Evolutionary conservation across 2,888 invertebrate species (phyloP), one percentile per base, ranked within the genome.

Genomic region (Pseudeuparius sepicola): DNA sequence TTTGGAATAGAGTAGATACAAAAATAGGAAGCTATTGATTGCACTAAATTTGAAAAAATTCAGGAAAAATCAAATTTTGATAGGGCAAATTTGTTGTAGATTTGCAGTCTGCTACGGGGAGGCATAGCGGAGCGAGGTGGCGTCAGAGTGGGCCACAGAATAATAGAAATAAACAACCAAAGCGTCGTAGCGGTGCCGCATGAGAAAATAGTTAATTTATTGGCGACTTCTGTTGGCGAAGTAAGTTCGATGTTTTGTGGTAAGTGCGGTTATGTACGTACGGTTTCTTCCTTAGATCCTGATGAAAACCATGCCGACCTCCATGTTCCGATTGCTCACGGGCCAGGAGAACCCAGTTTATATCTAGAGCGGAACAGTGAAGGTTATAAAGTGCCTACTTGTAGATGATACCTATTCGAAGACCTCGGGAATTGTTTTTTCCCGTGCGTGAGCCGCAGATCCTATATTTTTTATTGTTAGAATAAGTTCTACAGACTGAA

Each of bases 271-370:
- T 14, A 7, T n/a, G 16, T 16, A 4, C 14, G 20, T 10, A 3
- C 12, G 24, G 7, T 7, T 16, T 13, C 26, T 12, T 14, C n/a
- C 14, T 28, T 14, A 96, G 94, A 98, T 98, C 54, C 75, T 96
- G 54, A 98, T 98, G 97, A 98, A 98, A 70, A 98, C 98, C 41
- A 98, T 99, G 98, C 98, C 98, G 53, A 98, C 98, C 48, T 97
- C 97, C 47, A 98, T 98, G 93, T 98, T 96, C 73, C 80, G 97
- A 56, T 74, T 98, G 60, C 72, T 98, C 58, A 99, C 98, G 51
- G 98, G 98, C 41, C 98, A 98, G 68, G 98, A 98, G 70, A 90
- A 92, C 64, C 98, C 98, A 51, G 86, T 96, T 66, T 98, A 94
- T 70, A 96, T 98, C 70, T 97, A 84, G 71, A 50, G 47, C 52